phyloP scores from a whole-genome alignment of 2,888 invertebrate genomes.

The Disparrhopalites patrizii region DNA sequence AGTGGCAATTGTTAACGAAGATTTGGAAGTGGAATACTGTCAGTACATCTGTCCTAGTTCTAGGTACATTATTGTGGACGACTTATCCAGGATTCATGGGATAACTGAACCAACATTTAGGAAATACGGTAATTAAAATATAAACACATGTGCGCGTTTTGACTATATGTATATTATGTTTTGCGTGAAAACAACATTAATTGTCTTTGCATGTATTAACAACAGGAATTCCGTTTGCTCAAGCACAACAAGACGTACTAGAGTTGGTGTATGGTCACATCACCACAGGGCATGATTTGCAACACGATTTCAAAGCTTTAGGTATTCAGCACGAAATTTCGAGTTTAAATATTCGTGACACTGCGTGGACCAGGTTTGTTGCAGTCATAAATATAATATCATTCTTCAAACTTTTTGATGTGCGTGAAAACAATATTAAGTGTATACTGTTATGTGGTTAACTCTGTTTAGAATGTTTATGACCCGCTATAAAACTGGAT shows the following conservation, averaged over 20 bases:
- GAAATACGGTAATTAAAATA: not conserved
- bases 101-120: not conserved
- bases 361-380: not conserved
- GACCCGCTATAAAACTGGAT: not conserved
- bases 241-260: not conserved
- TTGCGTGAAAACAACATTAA: no score
- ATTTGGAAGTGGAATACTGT: slow-evolving; percentile 1
- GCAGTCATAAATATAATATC: no score
- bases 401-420: no score
- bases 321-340: not conserved
- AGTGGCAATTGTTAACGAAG: not conserved
- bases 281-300: not conserved
- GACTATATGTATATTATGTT: no score
- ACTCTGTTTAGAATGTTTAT: slow-evolving; percentile 4
- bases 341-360: not conserved
- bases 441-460: no score
- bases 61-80: not conserved
- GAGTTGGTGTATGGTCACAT: not conserved
- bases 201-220: not conserved
- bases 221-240: not conserved
- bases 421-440: no score
- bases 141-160: no score
- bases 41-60: slow-evolving; percentile 1
- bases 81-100: not conserved
- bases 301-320: not conserved